Base-by-base conservation (phyloP, 2,888 invertebrate species). In the Fissipunctia ypsillon region DNA sequence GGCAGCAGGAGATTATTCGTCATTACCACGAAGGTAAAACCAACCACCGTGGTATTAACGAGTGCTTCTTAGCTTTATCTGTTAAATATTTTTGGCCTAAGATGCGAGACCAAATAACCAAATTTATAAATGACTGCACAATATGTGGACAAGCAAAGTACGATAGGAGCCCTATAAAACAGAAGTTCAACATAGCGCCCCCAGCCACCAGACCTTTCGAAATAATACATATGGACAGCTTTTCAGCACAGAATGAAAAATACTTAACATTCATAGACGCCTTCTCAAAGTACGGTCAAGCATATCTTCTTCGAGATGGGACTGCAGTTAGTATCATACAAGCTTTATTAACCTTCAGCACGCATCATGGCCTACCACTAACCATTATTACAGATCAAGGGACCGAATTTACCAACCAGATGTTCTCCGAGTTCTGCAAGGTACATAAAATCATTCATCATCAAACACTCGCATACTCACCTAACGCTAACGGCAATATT, bases 261-360 rank as follows among this genome's bases (percentile, higher is more conserved):
- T 61, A 61, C 4, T 14, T 48, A n/a, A 64, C 22, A 9, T 50
- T 48, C 48, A 64, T 64, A 31, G 48, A 64, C 48, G 48, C 48
- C 48, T 64, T 64, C 3, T 54, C 66, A 50, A 65, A 65, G 19
- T 65, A 65, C 16, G 64, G 50, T n/a, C 64, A 52, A 65, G 64
- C 64, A 0, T 65, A 67, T 16, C 56, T 16, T 10, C 16, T 57
- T 5, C 28, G 66, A 41, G 66, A 66, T 31, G 66, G 66, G 19
- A 66, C 54, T 54, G 66, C 54, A 25, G 22, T 56, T 4, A 66
- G 66, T 54, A 1, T 66, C 14, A 28, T 48, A 19, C 25, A 66
- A 22, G 54, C 41, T 28, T 41, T 66, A 41, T 5, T 65, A 50
- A 35, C 9, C 1, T 65, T 52, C 31, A 38, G 64, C 35, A 65